A percentile compares a stretch with the other conserved stretches of the same genome.
Evolutionary conservation across 2,113 vertebrate species (phyloP).

Genomic region (Prolemur simus): DNA sequence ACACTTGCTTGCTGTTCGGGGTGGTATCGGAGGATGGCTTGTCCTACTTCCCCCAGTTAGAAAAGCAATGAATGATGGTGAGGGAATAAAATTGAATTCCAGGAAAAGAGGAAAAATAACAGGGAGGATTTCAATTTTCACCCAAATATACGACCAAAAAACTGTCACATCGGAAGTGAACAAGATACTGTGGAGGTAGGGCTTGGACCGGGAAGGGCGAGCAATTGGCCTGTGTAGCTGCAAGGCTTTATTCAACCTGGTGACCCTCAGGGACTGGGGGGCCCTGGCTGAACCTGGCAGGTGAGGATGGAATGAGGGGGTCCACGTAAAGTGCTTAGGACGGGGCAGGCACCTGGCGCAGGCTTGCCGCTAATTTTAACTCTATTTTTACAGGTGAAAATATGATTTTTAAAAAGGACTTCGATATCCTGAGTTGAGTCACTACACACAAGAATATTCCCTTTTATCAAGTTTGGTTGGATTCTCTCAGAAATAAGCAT

Average conservation of each 20-base stretch:
- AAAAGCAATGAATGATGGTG: background rate
- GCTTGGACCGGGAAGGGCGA: background rate
- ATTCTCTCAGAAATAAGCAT: background rate
- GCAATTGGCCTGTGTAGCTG: background rate
- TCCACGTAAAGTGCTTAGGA: background rate
- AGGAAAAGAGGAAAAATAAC: background rate
- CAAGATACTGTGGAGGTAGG: background rate
- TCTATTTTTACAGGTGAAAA: background rate
- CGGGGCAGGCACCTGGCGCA: fast-evolving
- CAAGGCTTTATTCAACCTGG: background rate
- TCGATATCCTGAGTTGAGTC: background rate
- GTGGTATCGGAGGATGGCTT: background rate
- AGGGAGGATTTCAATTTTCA: background rate
- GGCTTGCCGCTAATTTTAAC: background rate
- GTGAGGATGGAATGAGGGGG: background rate
- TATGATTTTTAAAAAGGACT: background rate
- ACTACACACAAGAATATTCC: background rate
- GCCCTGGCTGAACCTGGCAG: background rate
- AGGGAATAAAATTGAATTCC: background rate
- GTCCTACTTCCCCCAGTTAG: background rate
- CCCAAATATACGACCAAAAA: background rate
- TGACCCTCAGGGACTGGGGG: background rate
- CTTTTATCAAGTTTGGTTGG: background rate
- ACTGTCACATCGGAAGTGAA: background rate
- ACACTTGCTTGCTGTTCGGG: background rate